Base-by-base conservation (phyloP, 2,113 vertebrate species). In the Trochalopteron elliotii region DNA sequence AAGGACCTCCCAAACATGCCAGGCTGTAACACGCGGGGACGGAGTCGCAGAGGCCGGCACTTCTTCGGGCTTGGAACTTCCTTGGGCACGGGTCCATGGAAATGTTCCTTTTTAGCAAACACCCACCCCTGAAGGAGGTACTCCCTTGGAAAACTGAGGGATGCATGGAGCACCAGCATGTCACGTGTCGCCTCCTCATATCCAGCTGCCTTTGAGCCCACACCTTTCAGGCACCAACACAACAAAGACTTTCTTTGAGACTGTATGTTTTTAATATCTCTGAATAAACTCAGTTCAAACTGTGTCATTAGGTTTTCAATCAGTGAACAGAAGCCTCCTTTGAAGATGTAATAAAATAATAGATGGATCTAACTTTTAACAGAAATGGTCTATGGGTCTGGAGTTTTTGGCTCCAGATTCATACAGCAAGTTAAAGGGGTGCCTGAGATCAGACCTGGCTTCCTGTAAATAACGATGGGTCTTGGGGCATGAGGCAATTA, bases 1-100 rank as follows among this genome's bases (percentile, higher is more conserved):
- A 39, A 37, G 90, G 23, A 40, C 9, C 39, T 31, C 35, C 64
- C 7, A 4, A 1, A 12, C 1, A 3, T 7, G 2, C 16, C 28
- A 1, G 10, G 64, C 49, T 52, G 68, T 1, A 5, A 28, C 0
- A 0, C 0, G 0, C 0, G 0, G 35, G 44, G 52, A 67, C 1
- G 2, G 44, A 83, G 74, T 7, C 0, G 0, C 71, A 44, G 47
- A 31, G 47, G 44, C 57, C 1, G 15, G 83, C 1, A 2, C 75
- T 17, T 16, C 82, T 71, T 10, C 0, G 2, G 61, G 21, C 5
- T 40, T 6, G 12, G 74, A 4, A 13, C 59, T 21, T 15, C 68
- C 59, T 7, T 0, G 1, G 63, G 39, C 7, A 42, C 10, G 33
- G 76, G 83, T 57, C 89, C 72, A 28, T 0, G 2, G 14, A 9